Percentiles rank a stretch among this genome's conserved stretches.
Conservation (phyloP, 2,888 invertebrate genomes). For the Eubasilissa splendida region DNA sequence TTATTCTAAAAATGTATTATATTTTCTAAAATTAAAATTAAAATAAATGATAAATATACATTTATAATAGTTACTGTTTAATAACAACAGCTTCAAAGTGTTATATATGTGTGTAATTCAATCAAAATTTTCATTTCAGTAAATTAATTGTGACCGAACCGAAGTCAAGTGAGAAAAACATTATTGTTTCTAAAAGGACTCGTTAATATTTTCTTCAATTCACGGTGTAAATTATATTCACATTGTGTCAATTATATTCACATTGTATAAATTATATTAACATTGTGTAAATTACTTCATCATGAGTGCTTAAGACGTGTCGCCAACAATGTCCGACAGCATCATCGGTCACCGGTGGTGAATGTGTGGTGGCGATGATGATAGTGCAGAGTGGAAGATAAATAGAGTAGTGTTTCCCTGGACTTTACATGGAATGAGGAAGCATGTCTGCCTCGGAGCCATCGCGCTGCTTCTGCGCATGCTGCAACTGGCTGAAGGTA, state of each 20-base stretch:
- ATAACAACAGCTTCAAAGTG: too few species aligned
- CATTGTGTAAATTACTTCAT: neutral
- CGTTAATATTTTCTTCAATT: too few species aligned
- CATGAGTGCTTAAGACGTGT: neutral
- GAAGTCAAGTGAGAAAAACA: too few species aligned
- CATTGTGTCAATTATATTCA: neutral
- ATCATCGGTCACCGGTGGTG: slow-evolving; percentile 4
- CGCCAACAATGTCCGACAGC: neutral
- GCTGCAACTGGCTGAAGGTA: slow-evolving; percentile 52
- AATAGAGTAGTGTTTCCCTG: slow-evolving; percentile 19
- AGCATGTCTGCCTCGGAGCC: slow-evolving; percentile 54
- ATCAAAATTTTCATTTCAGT: too few species aligned
- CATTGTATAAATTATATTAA: neutral
- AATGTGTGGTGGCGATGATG: neutral
- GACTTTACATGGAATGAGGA: slow-evolving; percentile 57
- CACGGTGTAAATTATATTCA: too few species aligned
- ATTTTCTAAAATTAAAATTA: too few species aligned
- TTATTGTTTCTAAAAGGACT: too few species aligned
- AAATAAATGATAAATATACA: too few species aligned
- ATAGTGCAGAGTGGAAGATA: slow-evolving; percentile 13
- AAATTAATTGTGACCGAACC: too few species aligned
- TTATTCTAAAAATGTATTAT: too few species aligned
- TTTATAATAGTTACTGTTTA: too few species aligned
- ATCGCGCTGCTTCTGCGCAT: slow-evolving; percentile 56
- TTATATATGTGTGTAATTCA: too few species aligned